These are phyloP conservation scores for Halcyon smyrnensis DNA, from an alignment of 2,797 vertebrate genomes.

Conservation along the genomic window DNA sequence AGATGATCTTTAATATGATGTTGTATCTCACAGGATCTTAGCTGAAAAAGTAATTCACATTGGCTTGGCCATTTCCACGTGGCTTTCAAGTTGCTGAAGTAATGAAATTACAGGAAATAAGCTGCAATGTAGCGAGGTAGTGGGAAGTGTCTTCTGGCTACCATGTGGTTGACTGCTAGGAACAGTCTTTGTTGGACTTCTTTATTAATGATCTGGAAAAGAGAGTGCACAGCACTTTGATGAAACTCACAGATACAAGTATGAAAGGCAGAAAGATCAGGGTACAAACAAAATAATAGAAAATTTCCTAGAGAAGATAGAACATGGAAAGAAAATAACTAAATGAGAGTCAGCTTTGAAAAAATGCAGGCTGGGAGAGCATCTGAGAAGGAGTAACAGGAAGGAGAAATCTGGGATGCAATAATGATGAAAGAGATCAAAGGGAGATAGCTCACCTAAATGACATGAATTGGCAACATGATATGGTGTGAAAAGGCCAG, in stretches of 20 bases:
- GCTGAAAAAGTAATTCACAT: constrained; percentile 34
- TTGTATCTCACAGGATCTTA: neutral
- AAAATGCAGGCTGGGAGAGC: neutral
- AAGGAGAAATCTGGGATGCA: constrained; percentile 51
- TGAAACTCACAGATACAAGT: constrained; percentile 25
- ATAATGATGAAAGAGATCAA: constrained; percentile 53
- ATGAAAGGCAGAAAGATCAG: constrained; percentile 1
- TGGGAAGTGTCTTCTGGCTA: constrained; percentile 50
- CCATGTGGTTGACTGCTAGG: constrained; percentile 43
- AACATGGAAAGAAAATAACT: constrained; percentile 14
- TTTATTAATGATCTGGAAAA: constrained; percentile 69
- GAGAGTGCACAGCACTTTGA: constrained; percentile 48
- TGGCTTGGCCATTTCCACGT: constrained; percentile 28
- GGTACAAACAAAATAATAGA: constrained; percentile 24
- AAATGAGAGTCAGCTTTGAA: neutral
- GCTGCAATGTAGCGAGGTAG: constrained; percentile 51
- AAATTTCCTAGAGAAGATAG: neutral
- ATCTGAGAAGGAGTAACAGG: neutral
- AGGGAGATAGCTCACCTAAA: constrained; percentile 45
- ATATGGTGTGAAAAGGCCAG: constrained; percentile 12
- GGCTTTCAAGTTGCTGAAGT: constrained; percentile 35
- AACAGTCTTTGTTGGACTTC: constrained; percentile 32
- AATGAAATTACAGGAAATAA: constrained; percentile 65
- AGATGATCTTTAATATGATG: neutral
- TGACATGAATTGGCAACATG: neutral